A percentile compares a stretch with the other conserved stretches of the same genome.
Evolutionary conservation across 2,113 vertebrate species (phyloP).

Genomic region (Elanus axillaris): DNA sequence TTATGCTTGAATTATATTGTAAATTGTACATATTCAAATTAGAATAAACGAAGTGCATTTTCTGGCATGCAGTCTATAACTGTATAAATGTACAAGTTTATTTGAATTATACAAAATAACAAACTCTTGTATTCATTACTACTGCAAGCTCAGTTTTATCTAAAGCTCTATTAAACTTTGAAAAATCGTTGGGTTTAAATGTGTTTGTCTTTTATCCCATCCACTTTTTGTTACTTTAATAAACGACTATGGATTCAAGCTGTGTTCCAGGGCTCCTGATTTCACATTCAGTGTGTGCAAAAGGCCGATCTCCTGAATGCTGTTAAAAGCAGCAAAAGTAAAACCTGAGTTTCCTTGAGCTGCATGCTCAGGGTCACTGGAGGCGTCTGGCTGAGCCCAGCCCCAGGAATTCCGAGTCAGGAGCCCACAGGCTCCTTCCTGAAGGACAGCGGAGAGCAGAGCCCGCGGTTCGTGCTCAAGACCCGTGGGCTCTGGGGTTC

Average conservation of each 20-base stretch:
- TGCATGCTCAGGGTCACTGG: rapidly evolving
- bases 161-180: slow-evolving; percentile 70
- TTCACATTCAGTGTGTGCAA: rapidly evolving
- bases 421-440: not conserved
- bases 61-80: slow-evolving; percentile 63
- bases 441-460: not conserved
- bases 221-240: not conserved
- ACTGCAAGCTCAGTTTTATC: slow-evolving; percentile 66
- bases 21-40: slow-evolving; percentile 62
- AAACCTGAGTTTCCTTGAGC: not conserved
- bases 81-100: slow-evolving; percentile 61
- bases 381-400: not conserved
- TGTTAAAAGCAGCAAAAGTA: not conserved
- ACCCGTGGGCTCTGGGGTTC: rapidly evolving
- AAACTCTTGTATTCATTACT: slow-evolving; percentile 57
- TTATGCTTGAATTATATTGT: slow-evolving; percentile 56
- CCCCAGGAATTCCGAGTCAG: not conserved
- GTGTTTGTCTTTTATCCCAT: not conserved
- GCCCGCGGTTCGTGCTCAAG: not conserved
- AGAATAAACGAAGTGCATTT: slow-evolving; percentile 42
- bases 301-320: not conserved
- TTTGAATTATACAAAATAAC: slow-evolving; percentile 34
- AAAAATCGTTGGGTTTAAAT: slow-evolving; percentile 40
- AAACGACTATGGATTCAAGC: not conserved
- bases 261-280: not conserved